Evolutionary conservation across 2,888 invertebrate species (phyloP).

Genomic region (Mantis religiosa): DNA sequence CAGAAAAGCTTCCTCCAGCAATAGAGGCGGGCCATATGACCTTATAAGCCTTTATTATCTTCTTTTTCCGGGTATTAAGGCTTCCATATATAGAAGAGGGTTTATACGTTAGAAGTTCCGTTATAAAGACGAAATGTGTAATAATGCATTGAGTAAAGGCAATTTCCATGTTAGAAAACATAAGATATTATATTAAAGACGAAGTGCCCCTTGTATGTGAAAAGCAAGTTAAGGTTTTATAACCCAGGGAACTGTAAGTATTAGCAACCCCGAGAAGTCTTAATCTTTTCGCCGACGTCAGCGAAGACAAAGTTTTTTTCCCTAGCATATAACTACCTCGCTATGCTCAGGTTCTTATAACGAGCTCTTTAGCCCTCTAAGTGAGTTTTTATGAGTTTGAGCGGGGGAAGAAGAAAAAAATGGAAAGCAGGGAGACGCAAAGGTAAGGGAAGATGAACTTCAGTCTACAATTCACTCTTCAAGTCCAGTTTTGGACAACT

Average conservation of each 20-base stretch:
- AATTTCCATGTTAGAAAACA: neutral
- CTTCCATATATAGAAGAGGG: too few species aligned
- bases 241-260: neutral
- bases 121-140: neutral
- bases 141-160: neutral
- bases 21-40: too few species aligned
- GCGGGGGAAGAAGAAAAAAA: neutral
- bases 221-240: neutral
- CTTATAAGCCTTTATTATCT: too few species aligned
- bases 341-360: neutral
- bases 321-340: neutral
- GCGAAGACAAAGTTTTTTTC: neutral
- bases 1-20: too few species aligned
- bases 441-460: neutral
- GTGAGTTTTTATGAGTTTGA: neutral
- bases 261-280: neutral
- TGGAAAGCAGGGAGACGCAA: neutral
- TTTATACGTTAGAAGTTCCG: too few species aligned
- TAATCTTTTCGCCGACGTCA: neutral
- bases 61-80: too few species aligned
- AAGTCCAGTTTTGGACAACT: neutral
- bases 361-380: neutral
- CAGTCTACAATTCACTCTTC: neutral
- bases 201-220: neutral
- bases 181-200: neutral